These are phyloP conservation scores for Cephus nigrinus DNA, from an alignment of 2,888 invertebrate species.

Conservation along the genomic window DNA sequence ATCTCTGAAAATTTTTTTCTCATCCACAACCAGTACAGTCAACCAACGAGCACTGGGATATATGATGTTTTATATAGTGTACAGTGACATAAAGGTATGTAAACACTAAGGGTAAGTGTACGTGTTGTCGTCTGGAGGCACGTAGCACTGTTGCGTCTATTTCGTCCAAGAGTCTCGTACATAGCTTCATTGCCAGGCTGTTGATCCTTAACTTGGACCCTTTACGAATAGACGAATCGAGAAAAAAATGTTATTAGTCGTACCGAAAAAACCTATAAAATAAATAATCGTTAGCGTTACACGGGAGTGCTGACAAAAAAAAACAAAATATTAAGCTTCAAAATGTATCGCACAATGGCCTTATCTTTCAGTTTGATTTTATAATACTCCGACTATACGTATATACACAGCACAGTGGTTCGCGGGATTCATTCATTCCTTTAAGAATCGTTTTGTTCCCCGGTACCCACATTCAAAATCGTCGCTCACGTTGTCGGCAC, in stretches of 20 bases:
- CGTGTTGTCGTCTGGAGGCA: conserved; percentile 54
- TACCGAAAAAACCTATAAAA: not conserved
- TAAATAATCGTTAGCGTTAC: not conserved
- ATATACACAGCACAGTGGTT: not conserved
- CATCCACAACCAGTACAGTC: not conserved
- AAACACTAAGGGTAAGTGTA: conserved; percentile 21
- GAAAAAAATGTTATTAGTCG: not conserved
- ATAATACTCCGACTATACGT: not conserved
- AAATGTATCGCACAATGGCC: not conserved
- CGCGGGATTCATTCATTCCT: conserved; percentile 33
- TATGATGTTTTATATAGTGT: conserved; percentile 18
- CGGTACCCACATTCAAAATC: conserved; percentile 11
- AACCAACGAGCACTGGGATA: not conserved
- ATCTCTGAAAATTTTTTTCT: not conserved
- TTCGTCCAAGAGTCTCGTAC: conserved; percentile 31
- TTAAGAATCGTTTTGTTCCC: conserved; percentile 38
- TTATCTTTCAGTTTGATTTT: not conserved
- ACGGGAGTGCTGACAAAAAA: too few species aligned
- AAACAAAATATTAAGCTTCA: not conserved
- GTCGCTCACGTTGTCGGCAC: not conserved
- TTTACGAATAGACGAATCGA: not conserved
- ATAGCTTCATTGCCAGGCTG: not conserved
- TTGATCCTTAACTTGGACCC: not conserved
- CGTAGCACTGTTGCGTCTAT: conserved; percentile 60
- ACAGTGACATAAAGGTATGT: conserved; percentile 39